Percentiles rank a stretch among this genome's conserved stretches.
Conservation (phyloP, 2,113 vertebrate genomes). For the rat (Rattus norvegicus) region GRCr8 NC_086021.1:36645001-36645500, state of each 20-base stretch:
- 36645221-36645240: not conserved
- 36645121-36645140: conserved; percentile 91
- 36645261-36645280: not conserved
- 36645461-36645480: not conserved
- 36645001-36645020: not conserved
- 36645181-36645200: conserved; percentile 93
- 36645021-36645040: not conserved
- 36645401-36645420: not conserved
- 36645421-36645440: not conserved
- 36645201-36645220: conserved; percentile 85
- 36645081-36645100: conserved; percentile 93
- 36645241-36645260: not conserved
- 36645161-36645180: conserved; percentile 92
- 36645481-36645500: not conserved
- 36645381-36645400: not conserved
- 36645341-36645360: conserved; percentile 89
- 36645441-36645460: not conserved
- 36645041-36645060: not conserved
- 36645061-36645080: conserved; percentile 55
- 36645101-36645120: conserved; percentile 91
- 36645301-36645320: conserved; percentile 89
- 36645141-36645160: conserved; percentile 90
- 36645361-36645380: conserved; percentile 32
- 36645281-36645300: not conserved
- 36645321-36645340: conserved; percentile 96